Evolutionary conservation across 1,140 invertebrate species (phyloP).

Genomic region (Drosophila guanche): DNA sequence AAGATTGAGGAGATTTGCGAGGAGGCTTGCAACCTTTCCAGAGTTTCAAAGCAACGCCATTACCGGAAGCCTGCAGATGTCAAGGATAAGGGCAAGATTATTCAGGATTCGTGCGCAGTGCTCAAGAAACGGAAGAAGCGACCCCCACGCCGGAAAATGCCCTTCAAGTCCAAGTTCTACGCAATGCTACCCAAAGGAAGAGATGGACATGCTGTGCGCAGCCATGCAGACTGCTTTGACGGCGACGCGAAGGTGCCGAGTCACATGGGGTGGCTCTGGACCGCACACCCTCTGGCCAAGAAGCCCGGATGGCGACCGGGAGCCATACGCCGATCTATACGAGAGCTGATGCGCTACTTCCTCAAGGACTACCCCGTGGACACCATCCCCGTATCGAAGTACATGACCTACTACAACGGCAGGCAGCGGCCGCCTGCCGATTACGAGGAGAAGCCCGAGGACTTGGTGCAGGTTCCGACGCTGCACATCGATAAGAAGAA

Average conservation of each 20-base stretch:
- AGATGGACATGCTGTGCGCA: neutral
- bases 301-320: slow-evolving; percentile 70
- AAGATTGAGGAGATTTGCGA: slow-evolving; percentile 51
- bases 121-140: slow-evolving; percentile 13
- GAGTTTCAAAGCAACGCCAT: too few species aligned
- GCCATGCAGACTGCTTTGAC: slow-evolving; percentile 17
- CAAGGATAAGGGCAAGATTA: too few species aligned
- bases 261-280: slow-evolving; percentile 83
- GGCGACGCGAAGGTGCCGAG: slow-evolving; percentile 51
- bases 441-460: slow-evolving; percentile 13
- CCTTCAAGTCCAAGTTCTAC: slow-evolving; percentile 44
- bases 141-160: neutral
- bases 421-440: neutral
- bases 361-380: slow-evolving; percentile 74
- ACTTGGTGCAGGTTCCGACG: slow-evolving; percentile 68
- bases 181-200: slow-evolving; percentile 3
- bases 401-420: slow-evolving; percentile 56
- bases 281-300: slow-evolving; percentile 45
- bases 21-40: slow-evolving; percentile 46
- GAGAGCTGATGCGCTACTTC: slow-evolving; percentile 74
- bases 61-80: too few species aligned
- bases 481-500: slow-evolving; percentile 78
- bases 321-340: slow-evolving; percentile 71
- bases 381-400: slow-evolving; percentile 62
- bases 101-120: neutral